Percentiles rank a stretch among this genome's conserved stretches.
Evolutionary conservation across 2,113 vertebrate species (phyloP).

Genomic region (Pseudopodoces humilis): DNA sequence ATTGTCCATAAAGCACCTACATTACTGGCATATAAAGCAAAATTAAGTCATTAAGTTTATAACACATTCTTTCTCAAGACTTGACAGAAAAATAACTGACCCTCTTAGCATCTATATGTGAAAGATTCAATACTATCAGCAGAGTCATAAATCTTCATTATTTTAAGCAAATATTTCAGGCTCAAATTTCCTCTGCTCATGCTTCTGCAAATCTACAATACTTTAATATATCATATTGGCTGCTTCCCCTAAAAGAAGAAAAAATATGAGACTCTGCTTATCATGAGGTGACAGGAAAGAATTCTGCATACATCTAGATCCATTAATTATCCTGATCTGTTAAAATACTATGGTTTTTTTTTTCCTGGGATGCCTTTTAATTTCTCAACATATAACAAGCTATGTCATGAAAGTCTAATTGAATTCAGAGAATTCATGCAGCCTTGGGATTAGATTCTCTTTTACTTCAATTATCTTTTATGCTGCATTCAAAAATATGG

Average conservation of each 20-base stretch:
- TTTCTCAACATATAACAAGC: neutral
- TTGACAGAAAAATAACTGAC: neutral
- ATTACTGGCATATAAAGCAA: neutral
- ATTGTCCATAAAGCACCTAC: neutral
- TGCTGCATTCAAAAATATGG: neutral
- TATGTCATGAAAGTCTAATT: neutral
- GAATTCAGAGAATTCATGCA: neutral
- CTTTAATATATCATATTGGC: neutral
- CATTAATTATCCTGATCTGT: neutral
- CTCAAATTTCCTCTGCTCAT: neutral
- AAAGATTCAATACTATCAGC: neutral
- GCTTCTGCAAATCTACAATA: neutral
- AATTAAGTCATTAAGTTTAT: neutral
- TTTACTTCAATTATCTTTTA: neutral
- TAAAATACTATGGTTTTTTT: neutral
- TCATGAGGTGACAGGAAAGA: neutral
- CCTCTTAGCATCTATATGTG: neutral
- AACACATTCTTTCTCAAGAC: neutral
- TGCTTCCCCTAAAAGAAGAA: neutral
- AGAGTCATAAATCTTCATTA: neutral
- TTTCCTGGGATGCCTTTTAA: neutral
- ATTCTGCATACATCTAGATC: neutral
- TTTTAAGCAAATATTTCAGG: neutral
- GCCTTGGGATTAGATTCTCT: neutral
- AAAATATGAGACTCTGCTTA: neutral